Evolutionary conservation across 2,888 invertebrate species (phyloP), one percentile per base, ranked within the genome.

Genomic region (Macrophya annulata): DNA sequence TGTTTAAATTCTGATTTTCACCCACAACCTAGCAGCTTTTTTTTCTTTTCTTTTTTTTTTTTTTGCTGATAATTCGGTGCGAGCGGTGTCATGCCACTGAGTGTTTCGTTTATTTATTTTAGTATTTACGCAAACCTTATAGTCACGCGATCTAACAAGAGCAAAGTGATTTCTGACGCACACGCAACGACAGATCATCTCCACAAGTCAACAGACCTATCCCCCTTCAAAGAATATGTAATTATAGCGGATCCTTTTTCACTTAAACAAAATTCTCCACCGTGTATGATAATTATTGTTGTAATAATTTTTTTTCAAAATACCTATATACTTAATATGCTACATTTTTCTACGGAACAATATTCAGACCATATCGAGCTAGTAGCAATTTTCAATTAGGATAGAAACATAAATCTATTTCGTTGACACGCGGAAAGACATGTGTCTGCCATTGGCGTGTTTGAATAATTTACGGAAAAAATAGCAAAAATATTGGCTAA

Each of bases 1-100:
- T 6, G 9, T 59, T n/a, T 15, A 40, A 76, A 76, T 51, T 79
- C 55, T 15, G 10, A 15, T 59, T n/a, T 74, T 10, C 45, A 45
- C n/a, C 10, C 37, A 21, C n/a, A 9, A 4, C 62, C 21, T 31
- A 6, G 25, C 25, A 62, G 25, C 10, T 12, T 62, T 62, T 62
- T 25, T 48, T 15, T 15, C 3, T 12, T 62, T 62, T 62, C 10
- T 21, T 12, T 62, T 62, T 62, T 25, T 21, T 31, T 2, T 31
- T 31, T 31, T 55, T 68, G 17, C 31, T 37, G 48, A 77, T 77
- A 55, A 77, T 51, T 77, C 77, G 51, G 77, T 17, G 77, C 77
- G 55, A 77, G 77, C 51, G 40, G 81, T 81, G 62, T 81, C 81
- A 81, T 81, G 81, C 59, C 59, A 81, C 81, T 81, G 40, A 81